Percentiles rank a stretch among this genome's conserved stretches.
These are phyloP conservation scores for Podarcis lilfordi DNA, from an alignment of 2,797 vertebrate genomes.

Conservation along the genomic window DNA sequence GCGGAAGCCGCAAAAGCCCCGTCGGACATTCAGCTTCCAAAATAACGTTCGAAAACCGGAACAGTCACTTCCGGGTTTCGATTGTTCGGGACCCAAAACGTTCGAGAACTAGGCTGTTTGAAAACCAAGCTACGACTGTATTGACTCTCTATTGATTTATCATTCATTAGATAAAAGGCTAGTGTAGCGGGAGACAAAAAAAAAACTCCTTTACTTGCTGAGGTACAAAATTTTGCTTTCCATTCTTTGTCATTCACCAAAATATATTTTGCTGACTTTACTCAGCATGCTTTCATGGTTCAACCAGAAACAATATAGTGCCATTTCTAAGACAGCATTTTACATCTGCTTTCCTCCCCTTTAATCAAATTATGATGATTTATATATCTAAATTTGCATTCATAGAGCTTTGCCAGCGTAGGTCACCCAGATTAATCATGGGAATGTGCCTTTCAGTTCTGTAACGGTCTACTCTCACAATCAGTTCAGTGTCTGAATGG, in stretches of 20 bases:
- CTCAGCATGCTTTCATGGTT: not conserved
- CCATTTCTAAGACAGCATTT: not conserved
- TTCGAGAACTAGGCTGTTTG: too few relatives aligned
- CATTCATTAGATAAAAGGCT: not conserved
- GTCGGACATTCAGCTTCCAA: too few relatives aligned
- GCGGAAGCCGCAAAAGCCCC: too few relatives aligned
- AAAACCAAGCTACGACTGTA: too few relatives aligned
- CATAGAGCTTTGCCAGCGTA: not conserved
- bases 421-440: not conserved
- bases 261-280: slow-evolving; percentile 28
- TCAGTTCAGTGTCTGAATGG: not conserved
- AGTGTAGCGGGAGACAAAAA: not conserved
- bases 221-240: slow-evolving; percentile 10
- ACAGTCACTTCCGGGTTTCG: too few relatives aligned
- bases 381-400: not conserved
- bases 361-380: not conserved
- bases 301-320: not conserved
- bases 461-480: not conserved
- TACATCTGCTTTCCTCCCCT: not conserved
- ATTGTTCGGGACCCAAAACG: too few relatives aligned
- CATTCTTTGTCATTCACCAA: not conserved
- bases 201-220: slow-evolving; percentile 4
- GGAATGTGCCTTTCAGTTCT: not conserved
- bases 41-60: too few relatives aligned
- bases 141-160: not conserved